Percentiles rank a stretch among this genome's conserved stretches.
Evolutionary conservation across 2,888 invertebrate genomes (phyloP).

Genomic region (Odontomyia ornata): DNA sequence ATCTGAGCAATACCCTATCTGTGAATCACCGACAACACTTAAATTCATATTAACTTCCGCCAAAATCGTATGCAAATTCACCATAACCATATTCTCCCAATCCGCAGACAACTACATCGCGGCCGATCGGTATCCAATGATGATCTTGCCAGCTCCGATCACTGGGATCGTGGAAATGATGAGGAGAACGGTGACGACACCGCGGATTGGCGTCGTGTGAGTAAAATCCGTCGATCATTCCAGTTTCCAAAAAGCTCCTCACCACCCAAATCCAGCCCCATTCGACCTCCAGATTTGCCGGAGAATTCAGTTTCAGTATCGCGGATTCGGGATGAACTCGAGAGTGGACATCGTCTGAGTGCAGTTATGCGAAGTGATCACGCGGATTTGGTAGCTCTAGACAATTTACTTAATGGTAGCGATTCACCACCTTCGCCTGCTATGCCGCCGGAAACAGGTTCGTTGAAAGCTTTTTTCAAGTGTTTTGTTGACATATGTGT

Average conservation of each 20-base stretch:
- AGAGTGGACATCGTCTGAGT: slow-evolving; percentile 67
- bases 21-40: too few relatives aligned
- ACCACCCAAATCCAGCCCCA: slow-evolving; percentile 47
- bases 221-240: slow-evolving; percentile 72
- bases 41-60: background rate
- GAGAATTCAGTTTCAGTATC: slow-evolving; percentile 67
- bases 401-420: slow-evolving; percentile 64
- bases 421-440: slow-evolving; percentile 47
- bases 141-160: slow-evolving; percentile 62
- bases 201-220: slow-evolving; percentile 73
- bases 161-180: slow-evolving; percentile 56
- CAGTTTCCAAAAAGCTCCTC: slow-evolving; percentile 70
- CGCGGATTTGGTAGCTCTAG: slow-evolving; percentile 67
- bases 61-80: background rate
- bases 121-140: slow-evolving; percentile 66
- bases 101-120: slow-evolving; percentile 55
- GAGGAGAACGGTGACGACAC: slow-evolving; percentile 60
- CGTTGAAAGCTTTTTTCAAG: background rate
- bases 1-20: too few relatives aligned
- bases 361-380: slow-evolving; percentile 67
- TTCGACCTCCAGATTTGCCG: slow-evolving; percentile 62
- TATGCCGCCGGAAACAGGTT: slow-evolving; percentile 46
- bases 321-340: slow-evolving; percentile 67
- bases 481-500: background rate
- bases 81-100: background rate